These are phyloP conservation scores for Archegozetes longisetosus DNA, from an alignment of 1,140 invertebrate species.

Conservation along the genomic window DNA sequence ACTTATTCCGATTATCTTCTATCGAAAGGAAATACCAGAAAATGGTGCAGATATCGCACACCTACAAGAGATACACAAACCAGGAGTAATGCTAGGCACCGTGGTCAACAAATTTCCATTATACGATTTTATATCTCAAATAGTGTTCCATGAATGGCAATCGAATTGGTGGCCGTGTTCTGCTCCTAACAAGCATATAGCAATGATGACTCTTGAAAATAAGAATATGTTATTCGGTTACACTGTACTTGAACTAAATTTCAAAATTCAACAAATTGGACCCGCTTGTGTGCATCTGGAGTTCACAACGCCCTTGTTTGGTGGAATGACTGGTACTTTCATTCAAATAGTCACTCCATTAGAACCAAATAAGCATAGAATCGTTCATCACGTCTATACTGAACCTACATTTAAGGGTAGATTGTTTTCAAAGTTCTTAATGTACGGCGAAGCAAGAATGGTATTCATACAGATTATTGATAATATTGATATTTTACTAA, in stretches of 20 bases:
- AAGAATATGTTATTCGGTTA: constrained; percentile 3
- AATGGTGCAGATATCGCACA: constrained; percentile 75
- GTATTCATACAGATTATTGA: constrained; percentile 31
- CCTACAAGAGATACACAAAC: constrained; percentile 52
- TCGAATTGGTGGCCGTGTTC: not conserved
- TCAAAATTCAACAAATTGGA: constrained; percentile 30
- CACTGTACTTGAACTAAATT: not conserved
- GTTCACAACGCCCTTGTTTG: constrained; percentile 41
- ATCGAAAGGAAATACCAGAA: constrained; percentile 68
- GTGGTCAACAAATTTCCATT: constrained; percentile 23
- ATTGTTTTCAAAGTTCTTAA: constrained; percentile 45
- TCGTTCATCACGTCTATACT: constrained; percentile 56
- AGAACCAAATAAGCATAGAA: constrained; percentile 54
- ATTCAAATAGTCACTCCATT: constrained; percentile 63
- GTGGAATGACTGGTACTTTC: constrained; percentile 40
- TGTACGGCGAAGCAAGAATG: constrained; percentile 56
- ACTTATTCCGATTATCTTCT: not conserved
- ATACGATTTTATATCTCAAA: too few relatives aligned
- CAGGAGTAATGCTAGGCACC: constrained; percentile 39
- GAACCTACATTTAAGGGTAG: constrained; percentile 36
- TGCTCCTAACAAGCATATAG: constrained; percentile 2
- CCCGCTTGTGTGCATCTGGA: constrained; percentile 35
- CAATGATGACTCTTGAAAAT: not conserved
- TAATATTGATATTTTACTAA: not conserved
- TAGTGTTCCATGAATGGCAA: constrained; percentile 2